phyloP scores from a whole-genome alignment of 2,113 vertebrate species.

The Myocastor coypus region DNA sequence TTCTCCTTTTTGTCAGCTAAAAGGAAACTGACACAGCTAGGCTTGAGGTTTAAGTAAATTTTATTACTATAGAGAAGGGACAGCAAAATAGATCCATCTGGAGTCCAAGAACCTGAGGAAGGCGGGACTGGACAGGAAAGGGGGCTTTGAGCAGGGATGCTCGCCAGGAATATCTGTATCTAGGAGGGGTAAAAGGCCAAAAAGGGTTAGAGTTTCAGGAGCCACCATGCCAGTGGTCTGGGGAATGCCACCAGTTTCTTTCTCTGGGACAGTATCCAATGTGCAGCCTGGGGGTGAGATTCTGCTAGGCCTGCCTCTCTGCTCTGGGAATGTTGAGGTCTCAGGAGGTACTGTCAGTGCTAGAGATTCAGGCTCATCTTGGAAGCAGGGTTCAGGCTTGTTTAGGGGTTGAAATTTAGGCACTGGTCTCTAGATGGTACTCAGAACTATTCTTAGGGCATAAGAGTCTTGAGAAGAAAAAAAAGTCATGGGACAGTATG shows the following conservation, averaged over 20 bases:
- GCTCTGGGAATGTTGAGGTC: background rate
- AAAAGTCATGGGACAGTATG: background rate
- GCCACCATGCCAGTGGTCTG: conserved; percentile 66
- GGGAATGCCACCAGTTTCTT: conserved; percentile 42
- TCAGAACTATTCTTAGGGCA: background rate
- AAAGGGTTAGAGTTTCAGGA: conserved; percentile 63
- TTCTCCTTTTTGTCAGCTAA: conserved; percentile 52
- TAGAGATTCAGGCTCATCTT: background rate
- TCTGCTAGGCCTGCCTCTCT: background rate
- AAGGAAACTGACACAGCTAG: conserved; percentile 62
- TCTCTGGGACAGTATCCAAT: conserved; percentile 49
- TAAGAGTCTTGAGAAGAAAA: background rate
- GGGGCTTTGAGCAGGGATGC: background rate
- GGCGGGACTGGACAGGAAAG: background rate
- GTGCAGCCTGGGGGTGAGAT: conserved; percentile 47
- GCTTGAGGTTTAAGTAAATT: background rate
- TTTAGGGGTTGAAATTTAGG: background rate
- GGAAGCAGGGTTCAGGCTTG: background rate
- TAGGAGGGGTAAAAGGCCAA: background rate
- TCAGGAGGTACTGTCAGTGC: background rate
- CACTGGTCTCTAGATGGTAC: background rate
- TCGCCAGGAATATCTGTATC: conserved; percentile 8
- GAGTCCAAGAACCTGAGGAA: background rate
- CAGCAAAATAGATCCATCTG: background rate
- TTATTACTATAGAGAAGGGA: conserved; percentile 41